A percentile compares a stretch with the other conserved stretches of the same genome.
Evolutionary conservation across 2,888 invertebrate species (phyloP).

Genomic region (Drosophila kokeensis): DNA sequence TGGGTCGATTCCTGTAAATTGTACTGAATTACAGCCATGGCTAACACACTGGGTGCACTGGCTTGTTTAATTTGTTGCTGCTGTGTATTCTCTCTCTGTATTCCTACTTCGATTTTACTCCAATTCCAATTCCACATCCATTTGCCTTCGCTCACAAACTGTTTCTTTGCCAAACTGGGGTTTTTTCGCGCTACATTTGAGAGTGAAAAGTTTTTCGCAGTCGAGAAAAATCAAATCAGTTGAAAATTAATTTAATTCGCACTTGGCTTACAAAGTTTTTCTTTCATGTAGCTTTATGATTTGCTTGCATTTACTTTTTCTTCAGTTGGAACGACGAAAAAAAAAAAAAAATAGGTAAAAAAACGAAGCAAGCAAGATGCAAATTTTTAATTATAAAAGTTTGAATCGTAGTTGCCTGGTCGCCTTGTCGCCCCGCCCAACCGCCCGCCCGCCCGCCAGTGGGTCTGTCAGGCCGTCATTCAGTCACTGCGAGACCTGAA

Average conservation of each 20-base stretch:
- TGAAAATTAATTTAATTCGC: slow-evolving; percentile 80
- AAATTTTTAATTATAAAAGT: slow-evolving; percentile 80
- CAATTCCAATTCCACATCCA: not conserved
- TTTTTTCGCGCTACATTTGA: slow-evolving; percentile 27
- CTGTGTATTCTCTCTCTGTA: not conserved
- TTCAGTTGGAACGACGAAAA: slow-evolving; percentile 10
- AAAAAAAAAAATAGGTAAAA: slow-evolving; percentile 1
- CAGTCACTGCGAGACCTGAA: slow-evolving; percentile 36
- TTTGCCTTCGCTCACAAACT: not conserved
- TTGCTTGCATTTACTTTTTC: slow-evolving; percentile 49
- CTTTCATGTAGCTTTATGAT: slow-evolving; percentile 68
- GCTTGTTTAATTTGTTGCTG: slow-evolving; percentile 3
- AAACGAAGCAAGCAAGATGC: slow-evolving; percentile 42
- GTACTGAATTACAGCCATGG: slow-evolving; percentile 67
- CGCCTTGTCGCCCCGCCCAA: slow-evolving; percentile 47
- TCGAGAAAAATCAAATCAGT: slow-evolving; percentile 71
- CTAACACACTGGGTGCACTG: not conserved
- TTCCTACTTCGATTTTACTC: slow-evolving; percentile 1
- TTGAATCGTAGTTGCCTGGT: slow-evolving; percentile 68
- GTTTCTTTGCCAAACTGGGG: not conserved
- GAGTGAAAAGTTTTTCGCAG: slow-evolving; percentile 55
- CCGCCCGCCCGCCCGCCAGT: slow-evolving; percentile 36
- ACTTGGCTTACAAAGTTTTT: slow-evolving; percentile 65
- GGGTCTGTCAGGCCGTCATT: slow-evolving; percentile 9
- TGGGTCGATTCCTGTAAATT: slow-evolving; percentile 48